Percentiles rank a stretch among this genome's conserved stretches.
These are phyloP conservation scores for Cardiocondyla obscurior DNA, from an alignment of 1,140 invertebrate species.

Conservation along the genomic window DNA sequence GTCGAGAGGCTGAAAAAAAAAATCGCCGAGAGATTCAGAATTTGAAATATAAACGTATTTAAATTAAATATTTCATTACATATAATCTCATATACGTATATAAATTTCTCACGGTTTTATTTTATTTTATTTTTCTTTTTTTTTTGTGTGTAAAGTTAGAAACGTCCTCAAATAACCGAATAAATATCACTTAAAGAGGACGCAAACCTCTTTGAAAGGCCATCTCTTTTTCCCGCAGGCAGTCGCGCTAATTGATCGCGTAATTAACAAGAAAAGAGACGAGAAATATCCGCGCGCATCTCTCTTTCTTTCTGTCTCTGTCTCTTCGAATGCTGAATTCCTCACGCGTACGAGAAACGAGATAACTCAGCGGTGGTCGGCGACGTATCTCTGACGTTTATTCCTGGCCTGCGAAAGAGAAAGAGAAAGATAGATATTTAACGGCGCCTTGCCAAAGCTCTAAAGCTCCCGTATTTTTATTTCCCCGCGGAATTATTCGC, in stretches of 20 bases:
- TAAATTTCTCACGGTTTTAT: neutral
- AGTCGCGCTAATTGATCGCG: neutral
- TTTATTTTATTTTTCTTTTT: no score
- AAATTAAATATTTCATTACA: neutral
- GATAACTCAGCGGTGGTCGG: slow-evolving; percentile 61
- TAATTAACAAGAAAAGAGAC: neutral
- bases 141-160: neutral
- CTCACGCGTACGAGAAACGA: slow-evolving; percentile 60
- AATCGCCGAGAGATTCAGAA: neutral
- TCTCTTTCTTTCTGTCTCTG: neutral
- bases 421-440: slow-evolving; percentile 68
- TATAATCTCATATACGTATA: neutral
- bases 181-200: neutral
- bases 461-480: slow-evolving; percentile 68
- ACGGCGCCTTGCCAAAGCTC: slow-evolving; percentile 76
- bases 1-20: neutral
- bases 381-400: slow-evolving; percentile 76
- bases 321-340: slow-evolving; percentile 31
- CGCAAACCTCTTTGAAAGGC: neutral
- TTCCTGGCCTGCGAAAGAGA: slow-evolving; percentile 71
- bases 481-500: neutral
- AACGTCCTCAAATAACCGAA: neutral
- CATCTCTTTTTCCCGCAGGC: neutral
- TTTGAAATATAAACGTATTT: neutral
- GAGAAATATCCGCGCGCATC: no score